Base-by-base conservation (phyloP, 2,888 invertebrate genomes). In the Thyatira batis region DNA sequence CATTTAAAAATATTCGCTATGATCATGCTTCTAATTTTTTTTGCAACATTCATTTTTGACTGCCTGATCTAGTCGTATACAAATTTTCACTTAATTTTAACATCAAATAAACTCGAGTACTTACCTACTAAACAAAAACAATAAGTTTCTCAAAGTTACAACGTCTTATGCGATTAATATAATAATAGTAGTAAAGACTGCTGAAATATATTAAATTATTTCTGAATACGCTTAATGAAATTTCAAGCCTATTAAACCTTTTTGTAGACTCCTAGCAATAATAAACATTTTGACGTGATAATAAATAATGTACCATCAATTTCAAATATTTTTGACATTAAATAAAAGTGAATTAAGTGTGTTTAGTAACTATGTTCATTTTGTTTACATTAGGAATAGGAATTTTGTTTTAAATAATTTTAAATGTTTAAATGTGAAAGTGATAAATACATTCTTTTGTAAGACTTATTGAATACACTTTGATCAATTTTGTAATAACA, bases 401-500 rank as follows among this genome's bases (percentile, higher is more conserved):
- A n/a, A n/a, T n/a, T n/a, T 13, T 39, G 17, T 39, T 6, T 17
- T 6, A 13, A 3, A n/a, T 39, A 4, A 17, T 39, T 39, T 27
- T 23, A 21, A 45, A 21, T 46, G 10, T n/a, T 55, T 51, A 45
- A 54, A 52, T 64, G 63, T 66, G 33, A 17, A 17, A 17, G 33
- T 39, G 17, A 39, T 39, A 39, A 39, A 39, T 39, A 39, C 33
- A 17, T 39, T 58, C 57, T 60, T 60, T 66, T 65, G 54, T 63
- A 61, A 65, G 54, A 21, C 10, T 39, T 39, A 39, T 39, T 5
- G 2, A 39, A 39, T 17, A 39, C 39, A 39, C 46, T 67, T 70
- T 64, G 64, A 61, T 65, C 60, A 65, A 59, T 60, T 66, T 58
- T 62, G 61, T 70, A 68, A 70, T 57, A 70, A 70, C 66, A 51